phyloP scores from a whole-genome alignment of 2,888 invertebrate genomes.

The Amaurobius ferox region DNA sequence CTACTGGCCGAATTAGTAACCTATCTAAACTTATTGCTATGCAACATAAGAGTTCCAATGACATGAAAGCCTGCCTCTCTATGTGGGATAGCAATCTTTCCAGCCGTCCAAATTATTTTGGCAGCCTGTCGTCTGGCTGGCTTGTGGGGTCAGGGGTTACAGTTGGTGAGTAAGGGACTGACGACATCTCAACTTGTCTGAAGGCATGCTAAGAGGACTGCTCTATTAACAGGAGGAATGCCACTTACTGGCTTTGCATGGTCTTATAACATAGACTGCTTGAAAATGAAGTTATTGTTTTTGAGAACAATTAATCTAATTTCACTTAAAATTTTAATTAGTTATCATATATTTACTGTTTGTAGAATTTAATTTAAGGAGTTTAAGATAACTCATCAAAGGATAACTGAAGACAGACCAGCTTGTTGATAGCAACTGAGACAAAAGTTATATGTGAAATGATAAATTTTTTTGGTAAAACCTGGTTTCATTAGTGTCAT shows the following conservation, averaged over 20 bases:
- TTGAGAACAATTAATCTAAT: no score
- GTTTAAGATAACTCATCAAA: no score
- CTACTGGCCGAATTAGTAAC: constrained; percentile 32
- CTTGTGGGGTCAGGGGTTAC: constrained; percentile 62
- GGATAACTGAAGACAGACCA: no score
- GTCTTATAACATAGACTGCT: neutral
- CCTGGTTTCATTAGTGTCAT: no score
- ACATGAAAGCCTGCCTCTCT: constrained; percentile 71
- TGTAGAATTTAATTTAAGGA: no score
- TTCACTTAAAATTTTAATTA: no score
- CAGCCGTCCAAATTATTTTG: constrained; percentile 31
- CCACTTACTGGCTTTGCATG: constrained; percentile 38
- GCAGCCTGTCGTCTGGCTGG: constrained; percentile 45
- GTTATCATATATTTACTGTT: no score
- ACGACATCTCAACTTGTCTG: constrained; percentile 2
- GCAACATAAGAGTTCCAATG: constrained; percentile 64
- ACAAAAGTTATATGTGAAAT: no score
- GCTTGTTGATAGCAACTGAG: no score
- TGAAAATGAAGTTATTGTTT: neutral
- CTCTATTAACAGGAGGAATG: constrained; percentile 16
- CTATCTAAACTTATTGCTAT: constrained; percentile 51
- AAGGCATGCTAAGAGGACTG: constrained; percentile 29
- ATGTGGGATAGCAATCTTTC: constrained; percentile 50
- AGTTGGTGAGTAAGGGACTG: constrained; percentile 61
- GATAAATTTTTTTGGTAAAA: no score